phyloP scores from a whole-genome alignment of 2,888 invertebrate species.

The Acanthococcus lagerstroemiae region DNA sequence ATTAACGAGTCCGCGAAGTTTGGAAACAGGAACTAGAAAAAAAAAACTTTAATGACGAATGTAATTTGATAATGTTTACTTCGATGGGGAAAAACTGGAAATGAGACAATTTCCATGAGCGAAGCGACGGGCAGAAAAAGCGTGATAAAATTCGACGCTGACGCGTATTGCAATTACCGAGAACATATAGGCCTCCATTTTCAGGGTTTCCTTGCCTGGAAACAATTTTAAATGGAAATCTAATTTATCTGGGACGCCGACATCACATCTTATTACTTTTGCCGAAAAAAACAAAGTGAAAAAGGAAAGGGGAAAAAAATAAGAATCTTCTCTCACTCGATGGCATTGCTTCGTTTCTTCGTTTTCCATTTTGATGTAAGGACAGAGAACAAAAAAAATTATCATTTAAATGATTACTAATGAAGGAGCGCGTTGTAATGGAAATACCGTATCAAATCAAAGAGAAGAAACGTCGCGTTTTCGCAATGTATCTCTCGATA shows the following conservation, averaged over 20 bases:
- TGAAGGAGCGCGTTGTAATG: background rate
- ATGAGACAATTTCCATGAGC: too few relatives aligned
- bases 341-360: too few relatives aligned
- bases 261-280: slow-evolving; percentile 14
- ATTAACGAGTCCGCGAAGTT: too few relatives aligned
- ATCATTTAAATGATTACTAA: slow-evolving; percentile 5
- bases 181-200: slow-evolving; percentile 14
- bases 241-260: slow-evolving; percentile 13
- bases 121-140: too few relatives aligned
- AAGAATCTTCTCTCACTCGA: background rate
- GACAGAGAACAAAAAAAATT: background rate
- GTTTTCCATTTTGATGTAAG: background rate
- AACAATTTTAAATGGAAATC: slow-evolving; percentile 23
- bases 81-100: too few relatives aligned
- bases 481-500: too few relatives aligned
- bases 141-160: too few relatives aligned
- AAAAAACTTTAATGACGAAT: too few relatives aligned
- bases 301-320: background rate
- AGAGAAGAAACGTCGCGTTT: too few relatives aligned
- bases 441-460: background rate
- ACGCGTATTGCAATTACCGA: too few relatives aligned
- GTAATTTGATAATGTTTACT: too few relatives aligned
- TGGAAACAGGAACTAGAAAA: too few relatives aligned
- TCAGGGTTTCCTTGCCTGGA: background rate
- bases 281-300: background rate